Conservation (phyloP, 2,797 vertebrate species). For the Hemibagrus guttatus region DNA sequence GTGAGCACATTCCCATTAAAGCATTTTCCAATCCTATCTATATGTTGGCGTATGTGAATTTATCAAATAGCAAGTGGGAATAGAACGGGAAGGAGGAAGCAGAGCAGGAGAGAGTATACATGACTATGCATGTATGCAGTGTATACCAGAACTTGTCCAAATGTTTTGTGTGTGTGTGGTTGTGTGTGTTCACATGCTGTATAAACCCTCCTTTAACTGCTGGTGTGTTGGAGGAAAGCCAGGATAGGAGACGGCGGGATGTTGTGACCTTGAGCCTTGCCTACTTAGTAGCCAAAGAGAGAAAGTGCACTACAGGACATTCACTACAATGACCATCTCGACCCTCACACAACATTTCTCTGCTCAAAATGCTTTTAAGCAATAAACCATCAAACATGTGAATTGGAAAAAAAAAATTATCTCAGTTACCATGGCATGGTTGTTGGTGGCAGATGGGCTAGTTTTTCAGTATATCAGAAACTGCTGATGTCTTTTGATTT, state of each 20-base stretch:
- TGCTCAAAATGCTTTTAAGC: neutral
- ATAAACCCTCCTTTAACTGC: constrained; percentile 26
- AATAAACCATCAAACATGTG: neutral
- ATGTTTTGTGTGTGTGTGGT: constrained; percentile 23
- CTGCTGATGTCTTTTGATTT: neutral
- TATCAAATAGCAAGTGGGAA: neutral
- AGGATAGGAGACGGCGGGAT: constrained; percentile 35
- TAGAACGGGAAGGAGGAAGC: neutral
- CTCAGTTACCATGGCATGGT: too few species aligned
- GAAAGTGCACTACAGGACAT: constrained; percentile 22
- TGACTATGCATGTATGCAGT: neutral
- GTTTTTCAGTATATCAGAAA: neutral
- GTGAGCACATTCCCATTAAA: neutral
- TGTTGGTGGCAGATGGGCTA: neutral
- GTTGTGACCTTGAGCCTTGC: constrained; percentile 52
- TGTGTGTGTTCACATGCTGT: constrained; percentile 11
- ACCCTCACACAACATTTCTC: neutral
- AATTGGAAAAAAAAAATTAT: too few species aligned
- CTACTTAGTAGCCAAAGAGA: constrained; percentile 22
- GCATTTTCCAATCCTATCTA: too few species aligned
- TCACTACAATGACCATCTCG: neutral
- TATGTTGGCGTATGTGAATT: neutral
- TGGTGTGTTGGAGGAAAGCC: constrained; percentile 39
- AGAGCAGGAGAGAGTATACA: neutral
- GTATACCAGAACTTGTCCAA: neutral